A percentile compares a stretch with the other conserved stretches of the same genome.
Evolutionary conservation across 1,140 invertebrate genomes (phyloP).

Genomic region (Cherax quadricarinatus): DNA sequence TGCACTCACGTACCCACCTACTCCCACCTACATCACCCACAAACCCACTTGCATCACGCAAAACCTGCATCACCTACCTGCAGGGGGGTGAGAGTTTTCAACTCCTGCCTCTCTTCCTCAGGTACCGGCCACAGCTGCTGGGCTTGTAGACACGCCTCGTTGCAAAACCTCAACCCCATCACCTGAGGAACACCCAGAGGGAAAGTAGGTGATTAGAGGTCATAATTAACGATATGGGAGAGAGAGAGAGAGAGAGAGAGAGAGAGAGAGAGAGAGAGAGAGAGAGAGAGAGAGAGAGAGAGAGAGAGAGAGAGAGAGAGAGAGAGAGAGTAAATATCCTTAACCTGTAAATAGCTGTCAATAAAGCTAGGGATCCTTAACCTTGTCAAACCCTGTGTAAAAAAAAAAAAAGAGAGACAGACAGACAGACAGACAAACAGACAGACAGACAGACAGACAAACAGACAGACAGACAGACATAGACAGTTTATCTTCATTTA

Average conservation of each 20-base stretch:
- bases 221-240: not conserved
- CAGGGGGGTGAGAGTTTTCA: slow-evolving; percentile 81
- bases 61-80: slow-evolving; percentile 77
- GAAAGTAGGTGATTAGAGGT: not conserved
- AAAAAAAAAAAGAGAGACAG: too few species aligned
- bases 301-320: not conserved
- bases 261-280: not conserved
- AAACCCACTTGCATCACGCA: too few species aligned
- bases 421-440: too few species aligned
- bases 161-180: slow-evolving; percentile 98
- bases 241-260: not conserved
- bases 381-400: too few species aligned
- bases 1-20: too few species aligned
- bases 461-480: too few species aligned
- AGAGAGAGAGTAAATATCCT: too few species aligned
- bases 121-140: slow-evolving; percentile 90
- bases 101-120: slow-evolving; percentile 76
- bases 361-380: too few species aligned
- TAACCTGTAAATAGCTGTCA: too few species aligned
- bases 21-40: not conserved
- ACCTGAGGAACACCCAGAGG: slow-evolving; percentile 42
- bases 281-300: not conserved
- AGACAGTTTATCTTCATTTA: too few species aligned
- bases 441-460: not conserved
- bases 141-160: slow-evolving; percentile 94